Conservation (phyloP, 2,113 vertebrate genomes). For the Myxocyprinus asiaticus region DNA sequence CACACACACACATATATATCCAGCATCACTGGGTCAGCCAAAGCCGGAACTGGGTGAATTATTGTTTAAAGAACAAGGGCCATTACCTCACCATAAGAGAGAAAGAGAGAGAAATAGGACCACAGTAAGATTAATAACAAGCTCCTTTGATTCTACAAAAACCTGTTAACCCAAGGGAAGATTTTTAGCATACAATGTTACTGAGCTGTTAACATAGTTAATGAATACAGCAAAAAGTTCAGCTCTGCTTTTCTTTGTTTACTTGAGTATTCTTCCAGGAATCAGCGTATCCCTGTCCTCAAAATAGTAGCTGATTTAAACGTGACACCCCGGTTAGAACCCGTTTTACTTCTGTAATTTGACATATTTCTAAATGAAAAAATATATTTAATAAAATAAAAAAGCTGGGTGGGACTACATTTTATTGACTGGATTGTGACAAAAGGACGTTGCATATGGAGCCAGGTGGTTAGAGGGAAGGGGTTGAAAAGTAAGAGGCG, state of each 20-base stretch:
- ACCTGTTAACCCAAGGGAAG: conserved; percentile 4
- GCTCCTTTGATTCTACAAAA: conserved; percentile 36
- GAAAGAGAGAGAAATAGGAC: conserved; percentile 14
- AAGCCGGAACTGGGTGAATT: conserved; percentile 42
- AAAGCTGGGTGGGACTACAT: no score
- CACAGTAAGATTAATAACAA: conserved; percentile 50
- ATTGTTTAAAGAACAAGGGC: conserved; percentile 56
- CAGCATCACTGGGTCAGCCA: conserved; percentile 17
- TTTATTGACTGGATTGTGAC: no score
- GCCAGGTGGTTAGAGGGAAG: no score
- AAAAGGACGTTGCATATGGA: no score
- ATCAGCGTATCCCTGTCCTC: not conserved
- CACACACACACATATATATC: not conserved
- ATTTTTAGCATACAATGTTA: not conserved
- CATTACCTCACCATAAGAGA: conserved; percentile 44
- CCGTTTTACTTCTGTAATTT: no score
- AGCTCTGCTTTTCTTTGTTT: no score
- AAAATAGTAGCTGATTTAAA: not conserved
- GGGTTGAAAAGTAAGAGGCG: no score
- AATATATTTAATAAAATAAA: no score
- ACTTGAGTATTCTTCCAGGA: not conserved
- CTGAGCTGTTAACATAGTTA: not conserved
- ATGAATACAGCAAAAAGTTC: no score
- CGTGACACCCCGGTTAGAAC: no score
- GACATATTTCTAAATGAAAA: no score